Percentiles rank a stretch among this genome's conserved stretches.
Evolutionary conservation across 1,140 invertebrate genomes (phyloP).

Genomic region (Pteromalus puparum): DNA sequence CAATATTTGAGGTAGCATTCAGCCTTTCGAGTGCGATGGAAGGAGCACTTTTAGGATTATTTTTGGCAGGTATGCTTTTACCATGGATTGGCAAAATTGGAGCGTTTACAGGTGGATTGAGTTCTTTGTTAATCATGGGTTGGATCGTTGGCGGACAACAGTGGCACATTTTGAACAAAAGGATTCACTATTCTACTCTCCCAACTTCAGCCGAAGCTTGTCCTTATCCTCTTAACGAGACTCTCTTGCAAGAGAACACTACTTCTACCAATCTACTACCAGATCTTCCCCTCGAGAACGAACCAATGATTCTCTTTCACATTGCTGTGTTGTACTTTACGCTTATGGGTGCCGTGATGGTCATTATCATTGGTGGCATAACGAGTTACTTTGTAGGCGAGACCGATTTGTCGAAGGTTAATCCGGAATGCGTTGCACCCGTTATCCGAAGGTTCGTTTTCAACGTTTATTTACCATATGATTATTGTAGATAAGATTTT

Average conservation of each 20-base stretch:
- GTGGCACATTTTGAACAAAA: constrained; percentile 68
- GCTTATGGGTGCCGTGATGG: constrained; percentile 73
- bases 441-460: constrained; percentile 56
- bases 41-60: constrained; percentile 76
- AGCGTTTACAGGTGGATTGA: constrained; percentile 74
- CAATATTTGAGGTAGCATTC: constrained; percentile 70
- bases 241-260: constrained; percentile 53
- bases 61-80: constrained; percentile 76
- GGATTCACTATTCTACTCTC: constrained; percentile 60
- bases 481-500: not conserved
- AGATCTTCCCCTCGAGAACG: constrained; percentile 37
- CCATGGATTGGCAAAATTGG: constrained; percentile 75
- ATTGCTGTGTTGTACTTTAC: constrained; percentile 80
- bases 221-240: constrained; percentile 49
- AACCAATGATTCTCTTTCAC: constrained; percentile 69
- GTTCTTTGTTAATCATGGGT: constrained; percentile 74
- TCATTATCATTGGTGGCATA: constrained; percentile 70
- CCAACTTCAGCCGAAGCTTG: constrained; percentile 71
- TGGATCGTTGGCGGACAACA: constrained; percentile 77
- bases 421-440: constrained; percentile 63
- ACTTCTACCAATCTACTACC: not conserved
- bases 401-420: constrained; percentile 55
- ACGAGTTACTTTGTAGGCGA: constrained; percentile 73
- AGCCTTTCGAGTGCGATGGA: constrained; percentile 74
- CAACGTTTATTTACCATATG: not conserved